Evolutionary conservation across 2,797 vertebrate species (phyloP), one percentile per base, ranked within the genome.

Genomic region (Enoplosus armatus): DNA sequence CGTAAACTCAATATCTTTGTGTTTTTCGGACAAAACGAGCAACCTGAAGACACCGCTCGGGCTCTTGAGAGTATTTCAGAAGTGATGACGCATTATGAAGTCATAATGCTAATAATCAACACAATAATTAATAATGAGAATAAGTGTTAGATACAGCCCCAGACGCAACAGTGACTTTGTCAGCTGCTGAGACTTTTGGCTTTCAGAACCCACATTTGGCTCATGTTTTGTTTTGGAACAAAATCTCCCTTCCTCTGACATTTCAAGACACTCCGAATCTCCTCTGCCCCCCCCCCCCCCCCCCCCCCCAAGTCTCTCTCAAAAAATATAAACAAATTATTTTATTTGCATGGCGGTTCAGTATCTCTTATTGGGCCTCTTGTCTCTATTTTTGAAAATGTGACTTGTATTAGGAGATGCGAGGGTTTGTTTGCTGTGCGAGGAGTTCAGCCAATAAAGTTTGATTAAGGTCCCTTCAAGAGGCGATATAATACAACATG

Each of bases 251-350:
- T 51, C 26, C 7, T 51, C 53, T 67, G 73, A 72, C 56, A 27
- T 70, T 29, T 63, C 27, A 54, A 91, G 85, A 86, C 89, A 8
- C 29, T 20, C 24, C 1, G 39, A 16, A 26, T 48, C 68, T 26
- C 60, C 47, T 63, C 77, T 10, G 22, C 48, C 54, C 55, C 61
- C 75, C 63, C 31, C 63, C 29, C 45, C 1, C 1, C 63, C 61
- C 75, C 63, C 31, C 63, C 29, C 45, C 1, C 1, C 63, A n/a
- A n/a, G n/a, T 47, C 16, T 3, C 45, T 59, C 45, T 63, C 59
- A 58, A 62, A 53, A 31, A 48, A 41, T 1, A 64, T 15, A 74
- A 78, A 74, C 65, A 83, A 63, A 63, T 58, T 70, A 54, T 69
- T 64, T 33, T 74, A 58, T 59, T 56, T 82, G 50, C 35, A 26